Percentiles rank a stretch among this genome's conserved stretches.
These are phyloP conservation scores for Hycleus cichorii DNA, from an alignment of 1,140 invertebrate species.

Conservation along the genomic window DNA sequence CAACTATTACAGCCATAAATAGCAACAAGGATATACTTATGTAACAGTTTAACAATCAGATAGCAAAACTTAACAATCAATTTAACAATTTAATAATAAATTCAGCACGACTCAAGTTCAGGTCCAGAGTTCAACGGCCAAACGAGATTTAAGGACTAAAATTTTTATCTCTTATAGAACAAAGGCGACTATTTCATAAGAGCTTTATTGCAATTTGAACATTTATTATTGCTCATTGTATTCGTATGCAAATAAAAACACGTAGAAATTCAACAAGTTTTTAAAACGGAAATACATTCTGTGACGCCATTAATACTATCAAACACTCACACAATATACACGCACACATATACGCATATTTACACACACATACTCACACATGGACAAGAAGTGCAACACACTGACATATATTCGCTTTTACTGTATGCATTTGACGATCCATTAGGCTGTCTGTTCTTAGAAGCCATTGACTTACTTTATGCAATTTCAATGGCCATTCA, in stretches of 20 bases:
- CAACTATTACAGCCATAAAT: not conserved
- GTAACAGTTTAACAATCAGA: constrained; percentile 12
- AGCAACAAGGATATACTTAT: constrained; percentile 5
- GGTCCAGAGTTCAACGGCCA: constrained; percentile 8
- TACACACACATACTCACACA: not conserved
- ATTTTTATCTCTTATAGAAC: too few species aligned
- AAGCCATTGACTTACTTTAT: constrained; percentile 32
- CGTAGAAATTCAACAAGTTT: too few species aligned
- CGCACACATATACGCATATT: not conserved
- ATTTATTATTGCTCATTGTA: too few species aligned
- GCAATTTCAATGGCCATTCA: constrained; percentile 8
- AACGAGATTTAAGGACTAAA: too few species aligned
- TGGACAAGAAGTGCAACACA: constrained; percentile 28
- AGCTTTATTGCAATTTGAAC: too few species aligned
- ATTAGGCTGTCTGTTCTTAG: constrained; percentile 19
- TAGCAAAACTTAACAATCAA: constrained; percentile 3
- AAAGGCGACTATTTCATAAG: too few species aligned
- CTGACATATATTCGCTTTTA: constrained; percentile 33
- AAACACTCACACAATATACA: not conserved
- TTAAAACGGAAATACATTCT: constrained; percentile 20
- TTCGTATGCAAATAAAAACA: too few species aligned
- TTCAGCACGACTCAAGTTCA: constrained; percentile 9
- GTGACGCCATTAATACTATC: constrained; percentile 2
- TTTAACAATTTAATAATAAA: constrained; percentile 13
- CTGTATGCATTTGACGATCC: constrained; percentile 2